A percentile compares a stretch with the other conserved stretches of the same genome.
These are phyloP conservation scores for Drosophila subpulchrella DNA, from an alignment of 1,140 invertebrate genomes.

Conservation along the genomic window DNA sequence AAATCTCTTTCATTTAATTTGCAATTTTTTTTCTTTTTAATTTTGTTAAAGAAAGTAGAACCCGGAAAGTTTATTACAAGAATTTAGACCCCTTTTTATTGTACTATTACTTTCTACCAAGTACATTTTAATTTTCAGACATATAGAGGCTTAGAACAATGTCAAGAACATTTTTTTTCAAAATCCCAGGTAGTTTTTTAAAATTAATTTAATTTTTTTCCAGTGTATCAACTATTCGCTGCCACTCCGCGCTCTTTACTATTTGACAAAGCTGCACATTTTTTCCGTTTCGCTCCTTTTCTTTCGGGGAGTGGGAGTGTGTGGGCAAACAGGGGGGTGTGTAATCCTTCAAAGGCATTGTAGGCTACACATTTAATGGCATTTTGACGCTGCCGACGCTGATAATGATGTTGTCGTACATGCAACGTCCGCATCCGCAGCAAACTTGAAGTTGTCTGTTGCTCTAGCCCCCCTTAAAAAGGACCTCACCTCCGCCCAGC, in stretches of 20 bases:
- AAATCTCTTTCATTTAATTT: too few species aligned
- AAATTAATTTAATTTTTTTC: slow-evolving; percentile 1
- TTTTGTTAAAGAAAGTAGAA: too few species aligned
- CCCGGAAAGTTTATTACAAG: too few species aligned
- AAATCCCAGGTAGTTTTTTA: background rate
- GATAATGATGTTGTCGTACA: slow-evolving; percentile 75
- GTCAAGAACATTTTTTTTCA: too few species aligned
- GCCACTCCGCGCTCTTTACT: slow-evolving; percentile 56
- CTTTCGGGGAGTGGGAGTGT: slow-evolving; percentile 29
- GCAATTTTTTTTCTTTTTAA: too few species aligned
- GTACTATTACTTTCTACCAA: too few species aligned
- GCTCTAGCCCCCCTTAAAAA: background rate
- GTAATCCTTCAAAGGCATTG: slow-evolving; percentile 79
- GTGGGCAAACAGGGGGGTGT: slow-evolving; percentile 40
- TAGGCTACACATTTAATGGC: slow-evolving; percentile 77
- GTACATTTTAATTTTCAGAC: too few species aligned
- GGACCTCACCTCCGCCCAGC: background rate
- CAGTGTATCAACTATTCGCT: slow-evolving; percentile 33
- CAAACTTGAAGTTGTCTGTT: slow-evolving; percentile 56
- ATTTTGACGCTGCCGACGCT: slow-evolving; percentile 78
- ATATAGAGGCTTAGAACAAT: too few species aligned
- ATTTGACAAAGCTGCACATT: slow-evolving; percentile 77
- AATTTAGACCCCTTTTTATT: too few species aligned
- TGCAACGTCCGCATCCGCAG: slow-evolving; percentile 64
- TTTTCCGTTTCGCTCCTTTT: slow-evolving; percentile 45